phyloP scores from a whole-genome alignment of 2,888 invertebrate genomes.

The Drosophila atripex region DNA sequence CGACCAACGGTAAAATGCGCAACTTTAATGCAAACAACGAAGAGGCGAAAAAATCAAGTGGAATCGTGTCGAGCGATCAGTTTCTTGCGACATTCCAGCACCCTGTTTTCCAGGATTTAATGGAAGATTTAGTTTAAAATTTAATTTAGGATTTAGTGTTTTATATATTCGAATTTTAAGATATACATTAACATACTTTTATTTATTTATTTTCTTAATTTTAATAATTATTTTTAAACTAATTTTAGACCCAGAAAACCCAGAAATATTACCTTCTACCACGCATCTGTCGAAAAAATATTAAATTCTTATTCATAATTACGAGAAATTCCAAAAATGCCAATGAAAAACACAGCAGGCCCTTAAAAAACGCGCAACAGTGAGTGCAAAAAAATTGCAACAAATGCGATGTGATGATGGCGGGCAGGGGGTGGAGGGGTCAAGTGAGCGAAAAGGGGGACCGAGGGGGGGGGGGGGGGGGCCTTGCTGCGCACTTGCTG shows the following conservation, averaged over 20 bases:
- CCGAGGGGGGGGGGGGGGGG: background rate
- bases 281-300: background rate
- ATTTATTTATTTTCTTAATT: too few species aligned
- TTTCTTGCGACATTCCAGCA: background rate
- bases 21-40: constrained; percentile 68
- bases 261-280: too few species aligned
- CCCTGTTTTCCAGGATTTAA: background rate
- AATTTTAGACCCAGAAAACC: too few species aligned
- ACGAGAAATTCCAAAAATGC: background rate
- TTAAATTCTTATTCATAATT: background rate
- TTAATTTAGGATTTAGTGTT: background rate
- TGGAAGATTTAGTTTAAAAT: background rate
- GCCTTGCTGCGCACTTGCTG: constrained; percentile 23
- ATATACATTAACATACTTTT: too few species aligned
- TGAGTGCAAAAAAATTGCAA: constrained; percentile 3
- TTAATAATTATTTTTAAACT: too few species aligned
- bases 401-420: background rate
- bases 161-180: too few species aligned
- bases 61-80: background rate
- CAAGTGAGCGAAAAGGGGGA: background rate
- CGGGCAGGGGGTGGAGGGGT: background rate
- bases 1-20: constrained; percentile 47
- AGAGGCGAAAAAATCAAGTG: constrained; percentile 6
- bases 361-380: background rate
- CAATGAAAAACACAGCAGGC: background rate